Evolutionary conservation across 2,113 vertebrate genomes (phyloP), one percentile per base, ranked within the genome.

Genomic region (Clupea harengus): DNA sequence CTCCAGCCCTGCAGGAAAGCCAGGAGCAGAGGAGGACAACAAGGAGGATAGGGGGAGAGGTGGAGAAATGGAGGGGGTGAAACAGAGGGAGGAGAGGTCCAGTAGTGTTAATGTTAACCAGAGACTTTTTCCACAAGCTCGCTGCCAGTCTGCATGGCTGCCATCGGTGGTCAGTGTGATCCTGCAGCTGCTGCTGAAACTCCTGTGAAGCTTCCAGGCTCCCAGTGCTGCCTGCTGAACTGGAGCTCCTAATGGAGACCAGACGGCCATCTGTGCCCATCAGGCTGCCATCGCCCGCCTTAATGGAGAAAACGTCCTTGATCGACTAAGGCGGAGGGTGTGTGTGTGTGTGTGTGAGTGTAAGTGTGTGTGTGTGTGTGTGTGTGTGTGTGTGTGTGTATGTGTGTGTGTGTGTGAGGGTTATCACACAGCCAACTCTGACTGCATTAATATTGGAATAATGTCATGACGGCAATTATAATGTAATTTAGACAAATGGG

Each of bases 1-100:
- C 90, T 94, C 92, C 17, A 54, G 60, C 54, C 87, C 96, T 96
- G 86, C 89, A 91, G 92, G 91, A 88, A n/a, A 86, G 64, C 78
- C 15, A n/a, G 25, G 45, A 82, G 78, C 20, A 83, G 54, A 60
- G 54, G 54, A 60, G 54, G 1, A 13, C 57, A 64, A 8, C 57
- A n/a, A 39, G 39, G 39, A 39, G 22, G 22, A 32, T 6, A 75
- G 44, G 44, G 18, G 44, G 18, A 17, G 2, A 6, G 2, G 85
- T 4, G 57, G 60, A 64, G 32, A n/a, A 64, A 64, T 18, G 54
- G 22, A 60, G 39, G 10, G 54, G 54, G n/a, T 18, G 49, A 85
- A 49, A 54, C 25, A 15, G 64, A 28, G 50, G 52, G 72, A 45
- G 54, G n/a, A 52, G 32, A 54, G 45, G 3, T 60, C 85, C 13